Conservation (phyloP, 1,140 invertebrate species). For the Nymphalis io region DNA sequence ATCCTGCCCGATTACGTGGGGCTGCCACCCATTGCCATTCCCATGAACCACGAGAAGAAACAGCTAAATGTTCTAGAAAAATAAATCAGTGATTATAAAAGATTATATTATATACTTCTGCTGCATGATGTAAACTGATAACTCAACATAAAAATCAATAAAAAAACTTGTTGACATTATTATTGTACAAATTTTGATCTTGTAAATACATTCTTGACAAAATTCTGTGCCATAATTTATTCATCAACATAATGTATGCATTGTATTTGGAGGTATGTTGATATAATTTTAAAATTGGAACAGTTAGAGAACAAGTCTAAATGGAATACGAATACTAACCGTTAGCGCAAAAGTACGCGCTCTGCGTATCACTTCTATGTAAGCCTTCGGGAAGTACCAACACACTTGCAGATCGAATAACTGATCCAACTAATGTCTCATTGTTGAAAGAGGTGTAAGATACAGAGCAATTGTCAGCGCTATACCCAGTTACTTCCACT, state of each 20-base stretch:
- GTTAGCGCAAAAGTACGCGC: slow-evolving; percentile 86
- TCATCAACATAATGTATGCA: too few species aligned
- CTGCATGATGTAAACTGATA: too few species aligned
- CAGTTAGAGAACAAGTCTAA: too few species aligned
- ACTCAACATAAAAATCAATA: too few species aligned
- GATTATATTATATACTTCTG: too few species aligned
- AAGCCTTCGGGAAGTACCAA: slow-evolving; percentile 82
- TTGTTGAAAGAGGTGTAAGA: slow-evolving; percentile 78
- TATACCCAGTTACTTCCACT: slow-evolving; percentile 84
- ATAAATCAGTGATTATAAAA: background rate
- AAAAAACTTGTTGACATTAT: too few species aligned
- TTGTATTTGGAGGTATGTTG: too few species aligned
- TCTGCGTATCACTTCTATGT: slow-evolving; percentile 82
- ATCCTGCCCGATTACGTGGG: slow-evolving; percentile 81
- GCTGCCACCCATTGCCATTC: slow-evolving; percentile 84
- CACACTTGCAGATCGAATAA: slow-evolving; percentile 81
- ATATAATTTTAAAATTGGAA: too few species aligned
- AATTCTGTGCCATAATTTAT: too few species aligned
- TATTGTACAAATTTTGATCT: too few species aligned
- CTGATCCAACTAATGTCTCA: slow-evolving; percentile 81
- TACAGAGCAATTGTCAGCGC: slow-evolving; percentile 82
- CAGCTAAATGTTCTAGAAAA: slow-evolving; percentile 82
- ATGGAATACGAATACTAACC: slow-evolving; percentile 76
- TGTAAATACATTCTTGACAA: too few species aligned
- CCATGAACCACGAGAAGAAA: slow-evolving; percentile 83